A percentile compares a stretch with the other conserved stretches of the same genome.
These are phyloP conservation scores for Donacobius atricapilla DNA, from an alignment of 2,113 vertebrate genomes.

Conservation along the genomic window DNA sequence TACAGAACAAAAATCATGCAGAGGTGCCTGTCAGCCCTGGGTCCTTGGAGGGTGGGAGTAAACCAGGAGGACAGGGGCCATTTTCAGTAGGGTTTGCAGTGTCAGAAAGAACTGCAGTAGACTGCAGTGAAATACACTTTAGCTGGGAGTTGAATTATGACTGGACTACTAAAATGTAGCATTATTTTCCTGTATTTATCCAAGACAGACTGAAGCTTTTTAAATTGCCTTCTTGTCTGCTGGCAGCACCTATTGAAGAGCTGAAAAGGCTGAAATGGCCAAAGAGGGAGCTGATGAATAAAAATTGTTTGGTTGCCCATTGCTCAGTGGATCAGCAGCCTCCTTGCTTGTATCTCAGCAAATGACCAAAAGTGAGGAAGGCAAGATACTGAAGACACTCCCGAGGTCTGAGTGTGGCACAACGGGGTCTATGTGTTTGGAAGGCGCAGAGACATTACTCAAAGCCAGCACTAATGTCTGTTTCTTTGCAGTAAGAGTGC, in stretches of 20 bases:
- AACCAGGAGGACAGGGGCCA: background rate
- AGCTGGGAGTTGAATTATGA: background rate
- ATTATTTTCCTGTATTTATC: background rate
- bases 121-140: background rate
- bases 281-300: background rate
- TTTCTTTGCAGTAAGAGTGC: background rate
- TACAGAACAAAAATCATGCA: background rate
- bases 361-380: background rate
- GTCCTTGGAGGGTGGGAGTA: background rate
- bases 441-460: background rate
- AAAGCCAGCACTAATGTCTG: background rate
- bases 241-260: background rate
- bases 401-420: rapidly evolving
- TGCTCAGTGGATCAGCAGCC: background rate
- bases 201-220: background rate
- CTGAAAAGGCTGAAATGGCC: background rate
- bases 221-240: background rate
- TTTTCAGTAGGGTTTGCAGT: background rate
- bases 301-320: background rate
- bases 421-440: rapidly evolving
- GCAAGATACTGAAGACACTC: background rate
- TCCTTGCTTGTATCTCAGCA: background rate
- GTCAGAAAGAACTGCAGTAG: background rate
- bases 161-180: background rate
- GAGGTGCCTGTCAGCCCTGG: background rate